Evolutionary conservation across 2,797 vertebrate species (phyloP).

Genomic region (Poliocrania exsul): DNA sequence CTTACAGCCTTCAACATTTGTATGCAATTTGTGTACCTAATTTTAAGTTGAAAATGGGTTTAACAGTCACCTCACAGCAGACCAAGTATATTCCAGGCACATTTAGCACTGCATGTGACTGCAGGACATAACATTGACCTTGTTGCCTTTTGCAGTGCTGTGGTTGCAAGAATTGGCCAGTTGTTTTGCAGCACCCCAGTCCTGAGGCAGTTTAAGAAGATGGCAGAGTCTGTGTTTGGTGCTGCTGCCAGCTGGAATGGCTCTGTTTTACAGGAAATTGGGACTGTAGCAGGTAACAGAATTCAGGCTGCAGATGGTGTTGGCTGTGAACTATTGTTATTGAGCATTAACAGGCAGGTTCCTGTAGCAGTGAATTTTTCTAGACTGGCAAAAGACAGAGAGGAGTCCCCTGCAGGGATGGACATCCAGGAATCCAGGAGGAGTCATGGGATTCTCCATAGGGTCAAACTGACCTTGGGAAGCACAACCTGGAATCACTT

Average conservation of each 20-base stretch:
- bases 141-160: conserved; percentile 66
- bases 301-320: background rate
- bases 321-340: background rate
- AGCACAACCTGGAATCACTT: background rate
- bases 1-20: background rate
- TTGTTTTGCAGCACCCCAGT: conserved; percentile 69
- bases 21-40: background rate
- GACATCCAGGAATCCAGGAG: background rate
- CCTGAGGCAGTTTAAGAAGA: conserved; percentile 76
- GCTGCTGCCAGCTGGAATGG: conserved; percentile 65
- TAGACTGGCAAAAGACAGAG: background rate
- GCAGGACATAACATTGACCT: background rate
- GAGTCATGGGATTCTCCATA: fast-evolving
- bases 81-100: background rate
- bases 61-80: background rate
- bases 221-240: conserved; percentile 77
- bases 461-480: background rate
- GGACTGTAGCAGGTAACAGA: conserved; percentile 79
- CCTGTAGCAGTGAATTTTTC: background rate
- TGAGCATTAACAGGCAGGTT: background rate
- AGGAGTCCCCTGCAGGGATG: background rate
- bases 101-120: background rate
- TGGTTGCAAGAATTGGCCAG: conserved; percentile 75
- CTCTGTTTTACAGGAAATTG: conserved; percentile 78
- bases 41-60: background rate